Evolutionary conservation across 2,113 vertebrate species (phyloP), one percentile per base, ranked within the genome.

Genomic region (Tupaia tana): DNA sequence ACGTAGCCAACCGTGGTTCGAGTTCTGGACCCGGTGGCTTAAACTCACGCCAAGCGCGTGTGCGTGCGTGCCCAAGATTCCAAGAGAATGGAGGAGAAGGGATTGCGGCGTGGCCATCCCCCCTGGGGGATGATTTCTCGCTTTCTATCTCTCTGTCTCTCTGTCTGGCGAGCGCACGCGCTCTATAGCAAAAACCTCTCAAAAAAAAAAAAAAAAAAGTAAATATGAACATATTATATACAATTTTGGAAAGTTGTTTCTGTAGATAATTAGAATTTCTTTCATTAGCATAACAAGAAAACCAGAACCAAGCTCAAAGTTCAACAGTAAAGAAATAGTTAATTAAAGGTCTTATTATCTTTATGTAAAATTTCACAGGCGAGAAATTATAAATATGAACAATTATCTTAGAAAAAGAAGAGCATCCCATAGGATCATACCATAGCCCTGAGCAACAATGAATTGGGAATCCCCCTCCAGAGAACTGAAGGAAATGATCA

Each of bases 361-460:
- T 81, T 29, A 90, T 86, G 5, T 85, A 91, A 91, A 91, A 90
- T 71, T 84, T 58, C 74, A 24, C 1, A 95, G 52, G 43, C 8
- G 73, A 83, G 85, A 90, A 95, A 91, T 69, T 82, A 89, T 31
- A 83, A 77, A 69, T 73, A 73, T 71, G n/a, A 91, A 97, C 82
- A 82, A 31, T 52, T 71, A 88, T 14, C 73, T 87, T 7, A 70
- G 61, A 71, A 81, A 66, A 80, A 34, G 24, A 80, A 69, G 61
- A 63, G 1, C 52, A 27, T n/a, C 16, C 22, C 52, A 66, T 15
- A 74, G 16, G 54, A 11, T 73, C 52, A 74, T 85, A 86, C 58
- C 13, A 43, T 2, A 85, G 66, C 56, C 19, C 9, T 7, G 6
- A 88, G 79, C 24, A 89, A 87, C 11, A 69, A 84, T 24, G 24